These are phyloP conservation scores for Chaetodon auriga DNA, from an alignment of 2,113 vertebrate species.

Conservation along the genomic window DNA sequence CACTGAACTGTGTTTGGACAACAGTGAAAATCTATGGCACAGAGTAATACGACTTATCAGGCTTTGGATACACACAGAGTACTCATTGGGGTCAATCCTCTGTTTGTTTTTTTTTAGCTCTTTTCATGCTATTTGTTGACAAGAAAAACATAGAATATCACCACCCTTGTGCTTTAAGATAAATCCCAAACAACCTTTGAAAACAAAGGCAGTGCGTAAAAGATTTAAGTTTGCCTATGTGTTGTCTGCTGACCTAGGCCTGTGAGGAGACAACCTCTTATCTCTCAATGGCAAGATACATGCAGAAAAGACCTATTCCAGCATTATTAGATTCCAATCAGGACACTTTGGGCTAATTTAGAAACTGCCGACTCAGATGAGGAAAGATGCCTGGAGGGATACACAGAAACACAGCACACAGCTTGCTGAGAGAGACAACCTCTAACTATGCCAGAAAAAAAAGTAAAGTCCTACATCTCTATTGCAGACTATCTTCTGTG, in stretches of 20 bases:
- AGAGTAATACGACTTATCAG: neutral
- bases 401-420: constrained; percentile 23
- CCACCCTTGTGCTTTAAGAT: neutral
- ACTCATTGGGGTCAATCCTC: neutral
- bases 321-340: constrained; percentile 65
- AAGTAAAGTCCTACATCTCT: constrained; percentile 8
- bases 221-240: neutral
- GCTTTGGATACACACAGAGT: neutral
- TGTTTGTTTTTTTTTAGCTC: neutral
- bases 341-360: constrained; percentile 59
- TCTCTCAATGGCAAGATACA: neutral
- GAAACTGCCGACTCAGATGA: constrained; percentile 63
- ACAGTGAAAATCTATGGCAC: neutral
- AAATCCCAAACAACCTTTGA: neutral
- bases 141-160: neutral
- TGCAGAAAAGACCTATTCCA: constrained; percentile 28
- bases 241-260: neutral
- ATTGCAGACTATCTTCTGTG: neutral
- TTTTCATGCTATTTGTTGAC: neutral
- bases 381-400: constrained; percentile 46
- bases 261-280: constrained; percentile 7
- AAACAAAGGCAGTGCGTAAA: neutral
- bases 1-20: too few species aligned
- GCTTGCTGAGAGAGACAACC: constrained; percentile 24
- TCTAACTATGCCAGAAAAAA: constrained; percentile 31